Evolutionary conservation across 1,140 invertebrate species (phyloP), one percentile per base, ranked within the genome.

Genomic region (Thalassaphorura encarpata): DNA sequence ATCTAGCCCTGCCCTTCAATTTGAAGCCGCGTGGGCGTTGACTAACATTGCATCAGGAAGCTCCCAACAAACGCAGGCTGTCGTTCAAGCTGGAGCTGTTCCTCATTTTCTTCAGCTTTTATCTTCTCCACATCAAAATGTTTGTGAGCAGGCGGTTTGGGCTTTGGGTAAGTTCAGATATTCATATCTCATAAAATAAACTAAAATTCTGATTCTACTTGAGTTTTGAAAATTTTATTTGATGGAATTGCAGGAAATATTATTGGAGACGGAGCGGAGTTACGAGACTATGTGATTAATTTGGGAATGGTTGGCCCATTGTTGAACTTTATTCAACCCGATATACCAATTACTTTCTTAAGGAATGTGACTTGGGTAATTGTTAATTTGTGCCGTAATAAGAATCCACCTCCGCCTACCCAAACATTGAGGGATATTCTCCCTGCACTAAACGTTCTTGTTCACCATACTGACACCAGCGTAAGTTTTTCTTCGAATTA

Each of bases 1-100:
- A n/a, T n/a, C n/a, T 69, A 92, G 91, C 71, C 87, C 93, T 41
- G 82, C 84, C 51, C 74, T 99, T 58, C 95, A 99, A 73, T 99
- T 99, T 74, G 96, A 99, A 77, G 92, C 95, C 58, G 92, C 95
- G 16, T 99, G 96, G 96, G 96, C 95, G 45, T 75, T 99, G 56
- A 99, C 96, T 62, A 99, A 99, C 70, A 99, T 99, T 68, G 96
- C 96, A 3, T 96, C 90, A 48, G 96, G 96, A 48, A 97, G 91
- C 42, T 94, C 93, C 0, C 78, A 80, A 64, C 96, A 99, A 76
- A 99, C 96, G 21, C 89, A 95, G 66, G 83, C 93, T 72, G 94
- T 99, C 24, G 93, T 99, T 3, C 77, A 80, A 62, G 90, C 89
- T 42, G 88, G 93, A 66, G 95, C 96, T 52, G 94, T 98, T 41